A percentile compares a stretch with the other conserved stretches of the same genome.
phyloP scores from a whole-genome alignment of 2,888 invertebrate genomes.

The Branchipolynoe longqiensis region DNA sequence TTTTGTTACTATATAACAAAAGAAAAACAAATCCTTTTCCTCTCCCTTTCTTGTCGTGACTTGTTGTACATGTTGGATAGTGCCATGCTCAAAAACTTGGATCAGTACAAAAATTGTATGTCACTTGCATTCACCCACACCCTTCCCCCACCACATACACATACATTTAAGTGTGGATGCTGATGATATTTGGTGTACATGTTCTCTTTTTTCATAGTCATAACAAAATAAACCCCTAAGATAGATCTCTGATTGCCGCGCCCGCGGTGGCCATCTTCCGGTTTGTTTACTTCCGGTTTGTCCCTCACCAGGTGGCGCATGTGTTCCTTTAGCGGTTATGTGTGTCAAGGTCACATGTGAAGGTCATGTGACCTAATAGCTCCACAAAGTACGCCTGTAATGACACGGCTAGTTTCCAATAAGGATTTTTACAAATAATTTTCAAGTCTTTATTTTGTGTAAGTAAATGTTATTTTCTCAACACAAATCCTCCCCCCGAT shows the following conservation, averaged over 20 bases:
- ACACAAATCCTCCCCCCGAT: neutral
- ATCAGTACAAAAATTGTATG: slow-evolving; percentile 32
- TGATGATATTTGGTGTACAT: too few relatives aligned
- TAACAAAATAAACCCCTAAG: too few relatives aligned
- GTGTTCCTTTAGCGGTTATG: neutral
- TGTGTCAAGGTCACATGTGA: too few relatives aligned
- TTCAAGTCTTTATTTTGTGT: neutral
- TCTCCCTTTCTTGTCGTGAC: neutral
- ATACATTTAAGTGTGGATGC: too few relatives aligned
- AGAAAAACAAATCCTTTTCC: neutral
- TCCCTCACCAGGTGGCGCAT: slow-evolving; percentile 1
- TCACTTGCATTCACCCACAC: slow-evolving; percentile 44
- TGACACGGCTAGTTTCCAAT: too few relatives aligned
- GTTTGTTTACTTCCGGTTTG: neutral
- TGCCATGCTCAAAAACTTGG: slow-evolving; percentile 38
- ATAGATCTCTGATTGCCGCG: too few relatives aligned
- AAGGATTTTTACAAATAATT: neutral
- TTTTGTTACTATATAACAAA: slow-evolving; percentile 7
- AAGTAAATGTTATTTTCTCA: neutral
- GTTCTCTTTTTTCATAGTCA: too few relatives aligned
- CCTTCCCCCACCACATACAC: too few relatives aligned
- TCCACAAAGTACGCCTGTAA: too few relatives aligned
- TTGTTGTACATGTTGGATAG: slow-evolving; percentile 27
- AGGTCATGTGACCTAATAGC: too few relatives aligned
- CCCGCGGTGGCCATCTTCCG: too few relatives aligned